A percentile compares a stretch with the other conserved stretches of the same genome.
Evolutionary conservation across 2,113 vertebrate species (phyloP).

Genomic region (Xiphophorus hellerii): DNA sequence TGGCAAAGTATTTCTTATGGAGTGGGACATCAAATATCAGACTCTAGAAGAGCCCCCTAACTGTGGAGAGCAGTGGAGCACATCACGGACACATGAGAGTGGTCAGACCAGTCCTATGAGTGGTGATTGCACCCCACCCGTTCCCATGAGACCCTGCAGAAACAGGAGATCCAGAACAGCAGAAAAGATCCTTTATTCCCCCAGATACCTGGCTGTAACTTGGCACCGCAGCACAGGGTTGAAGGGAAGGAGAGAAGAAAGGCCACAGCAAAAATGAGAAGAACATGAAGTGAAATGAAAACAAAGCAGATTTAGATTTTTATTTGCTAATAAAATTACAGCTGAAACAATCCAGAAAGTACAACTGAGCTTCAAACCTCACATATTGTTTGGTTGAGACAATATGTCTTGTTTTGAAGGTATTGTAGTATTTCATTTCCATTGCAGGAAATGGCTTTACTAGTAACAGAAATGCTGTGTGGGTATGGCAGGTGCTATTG

Average conservation of each 20-base stretch:
- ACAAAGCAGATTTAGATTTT: constrained; percentile 38
- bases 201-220: constrained; percentile 82
- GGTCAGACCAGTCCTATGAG: constrained; percentile 74
- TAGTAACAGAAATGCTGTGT: constrained; percentile 44
- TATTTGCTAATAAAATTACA: constrained; percentile 48
- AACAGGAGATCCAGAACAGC: constrained; percentile 76
- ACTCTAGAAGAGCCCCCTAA: constrained; percentile 47
- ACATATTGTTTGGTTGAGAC: constrained; percentile 7
- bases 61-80: constrained; percentile 36
- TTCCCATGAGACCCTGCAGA: constrained; percentile 72
- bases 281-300: constrained; percentile 39
- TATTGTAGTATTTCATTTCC: constrained; percentile 23
- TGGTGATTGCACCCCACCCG: constrained; percentile 62
- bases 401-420: not conserved
- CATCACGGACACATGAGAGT: constrained; percentile 65
- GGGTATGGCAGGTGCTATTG: constrained; percentile 49
- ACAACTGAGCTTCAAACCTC: constrained; percentile 1
- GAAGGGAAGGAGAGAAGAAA: constrained; percentile 63
- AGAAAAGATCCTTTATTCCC: constrained; percentile 83
- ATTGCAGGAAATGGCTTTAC: constrained; percentile 32
- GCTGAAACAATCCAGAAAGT: constrained; percentile 17
- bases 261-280: constrained; percentile 59
- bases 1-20: constrained; percentile 31
- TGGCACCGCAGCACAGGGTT: constrained; percentile 62
- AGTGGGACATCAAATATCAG: constrained; percentile 64